These are phyloP conservation scores for Drosophila lutescens DNA, from an alignment of 2,888 invertebrate species.

Conservation along the genomic window DNA sequence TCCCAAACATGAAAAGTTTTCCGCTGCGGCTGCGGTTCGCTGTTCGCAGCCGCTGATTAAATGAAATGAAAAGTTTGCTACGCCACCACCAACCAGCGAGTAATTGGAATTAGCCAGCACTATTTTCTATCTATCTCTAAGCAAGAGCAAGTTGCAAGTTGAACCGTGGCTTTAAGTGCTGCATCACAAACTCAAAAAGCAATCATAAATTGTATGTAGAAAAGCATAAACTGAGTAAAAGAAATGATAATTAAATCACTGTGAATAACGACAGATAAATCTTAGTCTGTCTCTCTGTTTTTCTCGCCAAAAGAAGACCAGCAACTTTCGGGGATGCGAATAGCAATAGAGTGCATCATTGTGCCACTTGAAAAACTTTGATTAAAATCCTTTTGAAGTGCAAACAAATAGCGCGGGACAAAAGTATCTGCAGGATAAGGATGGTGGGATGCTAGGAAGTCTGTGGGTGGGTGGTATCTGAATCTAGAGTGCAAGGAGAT, in stretches of 20 bases:
- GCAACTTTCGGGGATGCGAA: slow-evolving; percentile 20
- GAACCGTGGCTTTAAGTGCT: not conserved
- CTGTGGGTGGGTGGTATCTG: not conserved
- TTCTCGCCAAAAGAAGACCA: slow-evolving; percentile 22
- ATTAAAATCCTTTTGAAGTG: slow-evolving; percentile 78
- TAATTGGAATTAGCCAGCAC: slow-evolving; percentile 33
- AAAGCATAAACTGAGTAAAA: slow-evolving; percentile 15
- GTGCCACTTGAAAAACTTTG: slow-evolving; percentile 74
- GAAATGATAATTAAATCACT: slow-evolving; percentile 72
- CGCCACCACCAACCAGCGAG: slow-evolving; percentile 8
- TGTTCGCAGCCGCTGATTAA: slow-evolving; percentile 56
- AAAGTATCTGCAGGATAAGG: slow-evolving; percentile 51
- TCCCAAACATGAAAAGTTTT: slow-evolving; percentile 59
- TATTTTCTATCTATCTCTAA: not conserved
- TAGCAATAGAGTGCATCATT: slow-evolving; percentile 37
- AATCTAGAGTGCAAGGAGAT: slow-evolving; percentile 6
- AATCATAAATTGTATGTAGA: slow-evolving; percentile 42
- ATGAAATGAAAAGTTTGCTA: slow-evolving; percentile 63
- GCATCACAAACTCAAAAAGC: slow-evolving; percentile 22
- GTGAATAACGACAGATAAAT: slow-evolving; percentile 68
- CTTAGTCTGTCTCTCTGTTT: slow-evolving; percentile 29
- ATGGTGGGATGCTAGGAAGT: not conserved
- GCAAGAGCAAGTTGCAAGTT: not conserved
- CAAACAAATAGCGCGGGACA: slow-evolving; percentile 75
- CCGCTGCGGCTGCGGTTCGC: slow-evolving; percentile 47